These are phyloP conservation scores for Malachius bipustulatus DNA, from an alignment of 2,888 invertebrate species.

Conservation along the genomic window DNA sequence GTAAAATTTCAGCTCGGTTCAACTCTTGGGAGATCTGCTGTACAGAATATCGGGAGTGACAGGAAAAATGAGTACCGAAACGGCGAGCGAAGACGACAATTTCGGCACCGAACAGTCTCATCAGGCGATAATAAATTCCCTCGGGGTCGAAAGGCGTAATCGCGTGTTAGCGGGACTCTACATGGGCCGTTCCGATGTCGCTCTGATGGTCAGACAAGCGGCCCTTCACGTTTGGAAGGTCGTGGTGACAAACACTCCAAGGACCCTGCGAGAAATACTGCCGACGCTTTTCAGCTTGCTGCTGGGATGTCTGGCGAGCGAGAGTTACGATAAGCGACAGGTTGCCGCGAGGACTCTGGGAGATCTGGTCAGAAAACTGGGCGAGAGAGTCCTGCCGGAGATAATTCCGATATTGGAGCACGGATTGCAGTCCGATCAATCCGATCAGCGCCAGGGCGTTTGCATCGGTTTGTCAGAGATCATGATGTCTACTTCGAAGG, in stretches of 20 bases:
- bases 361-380: conserved; percentile 91
- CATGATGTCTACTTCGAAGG: conserved; percentile 89
- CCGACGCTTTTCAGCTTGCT: conserved; percentile 86
- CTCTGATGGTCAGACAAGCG: conserved; percentile 92
- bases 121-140: conserved; percentile 73
- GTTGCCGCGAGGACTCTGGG: conserved; percentile 92
- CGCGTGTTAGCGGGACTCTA: conserved; percentile 88
- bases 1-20: conserved; percentile 81
- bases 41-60: conserved; percentile 96
- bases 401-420: conserved; percentile 95
- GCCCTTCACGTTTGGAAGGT: conserved; percentile 99
- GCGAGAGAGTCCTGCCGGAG: conserved; percentile 93
- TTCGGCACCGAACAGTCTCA: conserved; percentile 97
- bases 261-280: conserved; percentile 90
- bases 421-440: conserved; percentile 79
- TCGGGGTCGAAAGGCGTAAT: conserved; percentile 84
- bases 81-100: conserved; percentile 96
- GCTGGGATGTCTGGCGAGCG: conserved; percentile 85
- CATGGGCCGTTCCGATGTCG: conserved; percentile 95
- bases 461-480: conserved; percentile 98
- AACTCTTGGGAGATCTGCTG: conserved; percentile 85
- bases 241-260: conserved; percentile 94
- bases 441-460: conserved; percentile 96
- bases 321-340: conserved; percentile 91
- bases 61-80: conserved; percentile 98